Base-by-base conservation (phyloP, 2,888 invertebrate species). In the Apantesis nais region DNA sequence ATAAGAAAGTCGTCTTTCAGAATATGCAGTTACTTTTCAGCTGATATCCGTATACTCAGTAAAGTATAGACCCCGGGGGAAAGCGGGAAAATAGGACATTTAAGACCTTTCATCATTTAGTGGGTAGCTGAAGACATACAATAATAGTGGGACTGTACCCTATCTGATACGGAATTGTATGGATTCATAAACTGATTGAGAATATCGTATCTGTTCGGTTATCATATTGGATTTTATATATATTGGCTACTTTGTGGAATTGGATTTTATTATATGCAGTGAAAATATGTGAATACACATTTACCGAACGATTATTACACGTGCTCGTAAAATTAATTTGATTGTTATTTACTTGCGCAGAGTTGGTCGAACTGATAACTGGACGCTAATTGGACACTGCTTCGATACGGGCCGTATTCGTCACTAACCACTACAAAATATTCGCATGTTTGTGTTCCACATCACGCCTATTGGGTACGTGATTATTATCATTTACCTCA, bases 21-120 rank as follows among this genome's bases (percentile, higher is more conserved):
- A 73, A 64, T 71, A 74, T 83, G 78, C 75, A 77, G 71, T 78
- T 80, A 71, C 52, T 52, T 65, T 31, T 52, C 72, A 74, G 68
- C 72, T 73, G 78, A 80, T 84, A 80, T 80, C 76, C 80, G 66
- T 73, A 68, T 77, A 76, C 64, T 67, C 70, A 63, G 70, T 82
- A 80, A 83, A 74, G 77, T 76, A 79, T 77, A 71, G 76, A 62
- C 69, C 80, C 80, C 76, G 68, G 65, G 70, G 81, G 79, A 78
- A 66, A 31, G 52, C 68, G 60, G 72, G 78, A 74, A 74, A 80
- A 81, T 81, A 75, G 79, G 74, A 79, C 82, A 79, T 78, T 81
- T 80, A 77, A 80, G 82, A 82, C 77, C 77, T 77, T 75, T 80
- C 79, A 83, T 77, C 78, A 74, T 77, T 73, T 77, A 77, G 68